Evolutionary conservation across 2,888 invertebrate genomes (phyloP).

Genomic region (Julus scanicus): DNA sequence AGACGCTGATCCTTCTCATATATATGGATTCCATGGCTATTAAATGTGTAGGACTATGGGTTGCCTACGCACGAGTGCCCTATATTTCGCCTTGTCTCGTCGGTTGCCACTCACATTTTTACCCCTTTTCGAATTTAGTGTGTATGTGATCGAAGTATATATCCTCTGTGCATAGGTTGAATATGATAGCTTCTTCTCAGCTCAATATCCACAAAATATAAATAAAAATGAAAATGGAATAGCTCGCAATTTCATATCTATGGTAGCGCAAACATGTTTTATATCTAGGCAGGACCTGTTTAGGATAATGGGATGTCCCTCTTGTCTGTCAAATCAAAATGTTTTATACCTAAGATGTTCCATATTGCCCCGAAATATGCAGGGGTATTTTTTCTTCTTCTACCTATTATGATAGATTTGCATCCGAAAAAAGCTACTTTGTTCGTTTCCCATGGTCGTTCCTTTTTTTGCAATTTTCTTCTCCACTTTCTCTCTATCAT

Average conservation of each 20-base stretch:
- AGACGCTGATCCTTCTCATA: too few species aligned
- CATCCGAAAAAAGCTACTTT: conserved; percentile 39
- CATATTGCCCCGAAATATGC: conserved; percentile 7
- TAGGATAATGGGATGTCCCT: conserved; percentile 30
- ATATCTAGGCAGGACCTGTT: conserved; percentile 7
- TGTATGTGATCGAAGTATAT: neutral
- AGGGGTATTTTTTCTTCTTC: neutral
- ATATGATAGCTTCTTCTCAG: neutral
- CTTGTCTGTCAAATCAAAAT: conserved; percentile 42
- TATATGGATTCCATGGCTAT: too few species aligned
- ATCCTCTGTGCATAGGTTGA: neutral
- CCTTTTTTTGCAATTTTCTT: conserved; percentile 35
- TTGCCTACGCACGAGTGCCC: neutral
- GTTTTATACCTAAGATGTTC: conserved; percentile 20
- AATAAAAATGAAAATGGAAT: conserved; percentile 37
- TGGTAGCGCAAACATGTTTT: conserved; percentile 32
- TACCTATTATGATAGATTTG: conserved; percentile 34
- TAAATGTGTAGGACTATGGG: neutral
- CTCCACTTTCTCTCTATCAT: conserved; percentile 42
- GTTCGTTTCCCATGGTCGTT: conserved; percentile 24
- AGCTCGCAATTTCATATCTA: conserved; percentile 30
- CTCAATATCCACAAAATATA: conserved; percentile 30
- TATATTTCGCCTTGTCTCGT: neutral
- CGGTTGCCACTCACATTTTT: conserved; percentile 2
- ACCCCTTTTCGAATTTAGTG: conserved; percentile 4